These are phyloP conservation scores for Parnassius apollo DNA, from an alignment of 2,888 invertebrate species.

Conservation along the genomic window DNA sequence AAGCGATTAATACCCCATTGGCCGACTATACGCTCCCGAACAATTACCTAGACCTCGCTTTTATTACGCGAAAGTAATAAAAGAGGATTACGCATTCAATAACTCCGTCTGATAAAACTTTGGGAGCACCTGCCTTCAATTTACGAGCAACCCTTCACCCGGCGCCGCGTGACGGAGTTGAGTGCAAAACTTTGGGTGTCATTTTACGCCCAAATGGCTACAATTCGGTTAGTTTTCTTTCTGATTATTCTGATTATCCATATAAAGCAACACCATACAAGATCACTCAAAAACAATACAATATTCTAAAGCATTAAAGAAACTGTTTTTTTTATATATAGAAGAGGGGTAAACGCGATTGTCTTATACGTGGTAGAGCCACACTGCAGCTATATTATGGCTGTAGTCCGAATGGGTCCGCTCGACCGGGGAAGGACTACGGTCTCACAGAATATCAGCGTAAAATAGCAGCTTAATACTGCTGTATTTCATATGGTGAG, in stretches of 20 bases:
- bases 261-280: neutral
- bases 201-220: constrained; percentile 18
- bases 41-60: constrained; percentile 50
- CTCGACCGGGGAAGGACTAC: too few species aligned
- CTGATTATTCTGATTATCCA: neutral
- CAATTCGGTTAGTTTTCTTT: constrained; percentile 20
- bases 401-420: too few species aligned
- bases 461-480: too few species aligned
- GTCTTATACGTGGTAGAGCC: too few species aligned
- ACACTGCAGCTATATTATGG: too few species aligned
- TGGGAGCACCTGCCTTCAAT: constrained; percentile 50
- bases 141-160: constrained; percentile 56
- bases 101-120: constrained; percentile 61
- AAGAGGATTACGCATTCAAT: constrained; percentile 66
- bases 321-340: too few species aligned
- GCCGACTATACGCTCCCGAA: constrained; percentile 41
- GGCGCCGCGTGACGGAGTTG: constrained; percentile 24
- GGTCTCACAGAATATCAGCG: too few species aligned
- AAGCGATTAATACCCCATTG: constrained; percentile 42
- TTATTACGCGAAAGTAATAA: constrained; percentile 60
- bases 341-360: too few species aligned
- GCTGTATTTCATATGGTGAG: too few species aligned
- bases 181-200: constrained; percentile 12
- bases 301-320: too few species aligned
- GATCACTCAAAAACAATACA: too few species aligned